Base-by-base conservation (phyloP, 2,888 invertebrate genomes). In the Amblyjoppa fuscipennis region DNA sequence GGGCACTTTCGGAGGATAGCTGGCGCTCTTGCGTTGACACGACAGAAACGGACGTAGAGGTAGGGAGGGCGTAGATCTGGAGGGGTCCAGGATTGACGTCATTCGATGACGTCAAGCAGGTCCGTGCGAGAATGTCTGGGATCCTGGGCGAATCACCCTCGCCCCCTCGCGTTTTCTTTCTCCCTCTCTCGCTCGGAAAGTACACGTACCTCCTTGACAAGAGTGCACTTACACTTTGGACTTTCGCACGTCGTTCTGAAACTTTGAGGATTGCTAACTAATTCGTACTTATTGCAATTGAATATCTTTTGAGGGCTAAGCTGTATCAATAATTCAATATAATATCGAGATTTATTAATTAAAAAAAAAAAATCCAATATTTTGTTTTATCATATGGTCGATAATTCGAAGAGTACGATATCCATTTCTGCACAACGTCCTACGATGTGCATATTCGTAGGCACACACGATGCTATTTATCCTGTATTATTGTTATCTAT, bases 91-190 rank as follows among this genome's bases (percentile, higher is more conserved):
- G 89, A 92, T 93, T 93, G 93, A 93, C 93, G 93, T 93, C 93
- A 93, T 91, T 89, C 83, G 69, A 89, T 92, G 93, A 93, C 93
- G 93, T 93, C 93, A 93, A 93, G 88, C 93, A 93, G 92, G 90
- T 86, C 88, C 91, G 93, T 93, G 89, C 85, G 86, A 85, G 88
- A 87, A 78, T 83, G 20, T 70, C 69, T 56, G 80, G 82, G 88
- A 85, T 88, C 90, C 90, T 68, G 45, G 64, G 66, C 34, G 34
- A 69, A 28, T 59, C 61, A 61, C 77, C 83, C 69, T 74, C 68
- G 16, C 6, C 16, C 16, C 28, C 49, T 53, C 51, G 59, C 53
- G 20, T 28, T 59, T 11, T 51, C 61, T 59, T 56, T 64, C 41
- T 25, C 20, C 7, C 31, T 78, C 49, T 75, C 53, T 25, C 4